Evolutionary conservation across 92 coral and sea anemone genomes (phyloP), one percentile per base, ranked within the genome.

Genomic region (Zoanthus sansibaricus): DNA sequence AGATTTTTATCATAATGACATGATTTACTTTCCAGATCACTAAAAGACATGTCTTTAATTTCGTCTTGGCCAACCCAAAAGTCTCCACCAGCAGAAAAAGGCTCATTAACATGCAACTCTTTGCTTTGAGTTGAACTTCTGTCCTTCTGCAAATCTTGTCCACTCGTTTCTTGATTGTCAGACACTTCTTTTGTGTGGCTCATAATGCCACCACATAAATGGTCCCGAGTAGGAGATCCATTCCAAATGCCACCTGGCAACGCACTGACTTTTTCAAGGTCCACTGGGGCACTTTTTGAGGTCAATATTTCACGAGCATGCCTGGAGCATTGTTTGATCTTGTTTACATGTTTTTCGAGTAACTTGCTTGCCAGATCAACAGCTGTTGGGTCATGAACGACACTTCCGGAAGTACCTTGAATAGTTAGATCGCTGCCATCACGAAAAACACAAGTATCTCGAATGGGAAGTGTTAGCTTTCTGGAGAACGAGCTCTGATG

Each of bases 401-500:
- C 94, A 75, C 95, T 90, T 33, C 91, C 93, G 48, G 88, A 89
- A 51, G 92, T 94, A 30, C 94, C 90, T 76, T 91, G 94, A 42
- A 97, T 96, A 61, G 95, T 94, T 17, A 93, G 94, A 49, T 93
- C 96, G 4, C 94, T 86, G 30, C 90, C 91, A 69, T 97, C 98
- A 13, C 98, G 98, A 94, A 92, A 97, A 9, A 93, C 92, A 88
- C 99, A 97, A 15, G 98, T 95, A 71, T 97, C 98, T 51, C 95
- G 91, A 14, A 91, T 93, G 21, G 92, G 87, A 49, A 88, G 87
- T 18, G 74, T 79, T 3, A 82, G 49, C 45, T 93, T 92, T 61
- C 90, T 91, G 17, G 99, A 98, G 75, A 97, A 92, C 66, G 98
- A 97, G 86, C 99, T 97, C 72, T 97, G 99, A n/a, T 92, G 96